phyloP scores from a whole-genome alignment of 1,140 invertebrate species.

The Forficula auricularia region DNA sequence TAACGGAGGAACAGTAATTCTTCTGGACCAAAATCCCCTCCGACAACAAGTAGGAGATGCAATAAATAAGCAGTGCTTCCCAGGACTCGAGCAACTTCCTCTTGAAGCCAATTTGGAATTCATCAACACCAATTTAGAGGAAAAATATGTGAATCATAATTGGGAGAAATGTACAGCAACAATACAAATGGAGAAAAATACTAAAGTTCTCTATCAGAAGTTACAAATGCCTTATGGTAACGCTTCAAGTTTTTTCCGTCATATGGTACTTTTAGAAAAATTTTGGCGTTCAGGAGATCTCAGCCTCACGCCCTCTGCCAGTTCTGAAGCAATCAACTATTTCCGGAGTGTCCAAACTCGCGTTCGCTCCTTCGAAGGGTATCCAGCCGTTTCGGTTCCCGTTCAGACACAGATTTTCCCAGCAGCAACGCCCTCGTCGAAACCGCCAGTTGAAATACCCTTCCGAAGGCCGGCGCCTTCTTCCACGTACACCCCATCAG shows the following conservation, averaged over 20 bases:
- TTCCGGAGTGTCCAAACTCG: slow-evolving; percentile 61
- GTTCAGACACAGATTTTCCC: not conserved
- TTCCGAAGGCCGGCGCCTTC: slow-evolving; percentile 8
- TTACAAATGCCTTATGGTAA: slow-evolving; percentile 68
- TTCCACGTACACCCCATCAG: not conserved
- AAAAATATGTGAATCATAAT: slow-evolving; percentile 14
- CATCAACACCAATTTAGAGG: slow-evolving; percentile 36
- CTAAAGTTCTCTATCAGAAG: slow-evolving; percentile 58
- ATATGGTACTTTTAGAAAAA: slow-evolving; percentile 62
- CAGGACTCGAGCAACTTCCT: slow-evolving; percentile 60
- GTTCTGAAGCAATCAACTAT: slow-evolving; percentile 53
- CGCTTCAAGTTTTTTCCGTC: slow-evolving; percentile 61
- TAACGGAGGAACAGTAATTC: no score
- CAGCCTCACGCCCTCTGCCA: slow-evolving; percentile 48
- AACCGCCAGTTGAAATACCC: not conserved
- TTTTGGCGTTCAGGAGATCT: slow-evolving; percentile 54
- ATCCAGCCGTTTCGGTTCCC: not conserved
- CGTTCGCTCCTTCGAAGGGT: slow-evolving; percentile 48
- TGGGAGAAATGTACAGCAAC: slow-evolving; percentile 62
- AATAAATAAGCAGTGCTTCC: slow-evolving; percentile 27
- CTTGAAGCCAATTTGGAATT: slow-evolving; percentile 54
- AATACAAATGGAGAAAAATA: slow-evolving; percentile 65
- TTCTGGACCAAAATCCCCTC: no score
- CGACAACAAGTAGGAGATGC: no score
- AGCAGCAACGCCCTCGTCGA: not conserved